Conservation (phyloP, 2,113 vertebrate species). For the Coptodon rendalli region DNA sequence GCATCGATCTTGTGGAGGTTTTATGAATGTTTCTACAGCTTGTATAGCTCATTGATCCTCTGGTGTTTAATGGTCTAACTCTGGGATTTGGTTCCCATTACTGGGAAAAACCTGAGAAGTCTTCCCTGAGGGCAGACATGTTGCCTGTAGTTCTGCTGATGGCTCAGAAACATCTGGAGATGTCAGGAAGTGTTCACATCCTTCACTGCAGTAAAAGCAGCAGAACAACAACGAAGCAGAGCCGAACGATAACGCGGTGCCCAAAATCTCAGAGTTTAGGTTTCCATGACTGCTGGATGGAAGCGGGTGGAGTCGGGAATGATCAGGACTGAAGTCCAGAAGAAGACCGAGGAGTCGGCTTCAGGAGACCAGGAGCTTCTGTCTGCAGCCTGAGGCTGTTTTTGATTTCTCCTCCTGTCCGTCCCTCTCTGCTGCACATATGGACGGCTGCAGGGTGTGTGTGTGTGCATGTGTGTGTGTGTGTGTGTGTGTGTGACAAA, state of each 20-base stretch:
- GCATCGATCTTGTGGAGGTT: background rate
- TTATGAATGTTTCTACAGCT: background rate
- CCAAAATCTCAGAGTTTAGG: background rate
- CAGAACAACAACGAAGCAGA: background rate
- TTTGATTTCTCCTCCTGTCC: background rate
- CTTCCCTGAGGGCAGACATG: background rate
- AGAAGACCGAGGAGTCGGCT: background rate
- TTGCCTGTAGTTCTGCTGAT: background rate
- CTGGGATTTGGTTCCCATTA: background rate
- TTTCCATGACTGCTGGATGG: background rate
- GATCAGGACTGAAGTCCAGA: background rate
- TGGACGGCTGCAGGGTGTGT: background rate
- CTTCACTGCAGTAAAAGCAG: background rate
- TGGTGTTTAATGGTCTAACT: background rate
- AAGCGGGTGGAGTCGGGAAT: background rate
- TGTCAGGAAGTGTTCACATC: background rate
- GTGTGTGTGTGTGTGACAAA: no score
- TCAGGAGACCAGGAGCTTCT: background rate
- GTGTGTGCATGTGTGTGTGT: background rate
- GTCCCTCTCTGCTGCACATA: constrained; percentile 14
- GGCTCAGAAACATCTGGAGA: background rate
- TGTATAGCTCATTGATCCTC: background rate
- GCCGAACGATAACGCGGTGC: background rate
- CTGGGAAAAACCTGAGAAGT: background rate
- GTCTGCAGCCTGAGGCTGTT: background rate